Percentiles rank a stretch among this genome's conserved stretches.
Conservation (phyloP, 2,888 invertebrate genomes). For the Macrosoma leucophasiata region DNA sequence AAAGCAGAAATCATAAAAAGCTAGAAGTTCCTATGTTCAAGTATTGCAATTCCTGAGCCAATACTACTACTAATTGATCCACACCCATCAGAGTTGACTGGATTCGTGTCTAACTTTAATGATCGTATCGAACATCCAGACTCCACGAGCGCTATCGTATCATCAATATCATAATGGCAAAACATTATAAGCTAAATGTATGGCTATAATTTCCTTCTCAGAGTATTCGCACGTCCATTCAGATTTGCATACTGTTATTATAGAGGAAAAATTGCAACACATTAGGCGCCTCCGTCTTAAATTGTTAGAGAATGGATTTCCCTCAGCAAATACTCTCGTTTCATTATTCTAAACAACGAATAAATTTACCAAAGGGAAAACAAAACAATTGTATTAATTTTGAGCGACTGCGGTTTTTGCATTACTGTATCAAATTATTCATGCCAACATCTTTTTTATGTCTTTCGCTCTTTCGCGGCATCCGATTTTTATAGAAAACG, state of each 20-base stretch:
- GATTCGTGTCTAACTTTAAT: too few relatives aligned
- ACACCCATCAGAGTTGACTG: too few relatives aligned
- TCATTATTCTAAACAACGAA: slow-evolving; percentile 72
- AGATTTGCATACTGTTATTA: slow-evolving; percentile 46
- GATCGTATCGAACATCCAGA: too few relatives aligned
- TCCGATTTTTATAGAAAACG: slow-evolving; percentile 24
- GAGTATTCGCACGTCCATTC: slow-evolving; percentile 10
- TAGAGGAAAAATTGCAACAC: slow-evolving; percentile 64
- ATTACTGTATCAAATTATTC: slow-evolving; percentile 68
- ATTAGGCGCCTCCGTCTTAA: slow-evolving; percentile 61
- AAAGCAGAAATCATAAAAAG: too few relatives aligned
- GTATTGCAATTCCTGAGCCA: too few relatives aligned
- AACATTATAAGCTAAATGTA: too few relatives aligned
- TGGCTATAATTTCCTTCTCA: slow-evolving; percentile 1
- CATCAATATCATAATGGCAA: too few relatives aligned
- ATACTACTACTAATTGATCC: too few relatives aligned
- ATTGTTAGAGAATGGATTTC: slow-evolving; percentile 68
- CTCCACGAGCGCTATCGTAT: too few relatives aligned
- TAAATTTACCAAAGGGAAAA: slow-evolving; percentile 68
- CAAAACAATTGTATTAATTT: slow-evolving; percentile 72
- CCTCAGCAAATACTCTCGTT: slow-evolving; percentile 62
- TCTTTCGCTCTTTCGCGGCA: slow-evolving; percentile 22
- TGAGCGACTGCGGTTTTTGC: slow-evolving; percentile 62
- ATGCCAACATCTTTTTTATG: slow-evolving; percentile 43
- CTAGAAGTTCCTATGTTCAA: too few relatives aligned